A percentile compares a stretch with the other conserved stretches of the same genome.
Evolutionary conservation across 1,140 invertebrate genomes (phyloP).

Genomic region (Drosophila santomea): DNA sequence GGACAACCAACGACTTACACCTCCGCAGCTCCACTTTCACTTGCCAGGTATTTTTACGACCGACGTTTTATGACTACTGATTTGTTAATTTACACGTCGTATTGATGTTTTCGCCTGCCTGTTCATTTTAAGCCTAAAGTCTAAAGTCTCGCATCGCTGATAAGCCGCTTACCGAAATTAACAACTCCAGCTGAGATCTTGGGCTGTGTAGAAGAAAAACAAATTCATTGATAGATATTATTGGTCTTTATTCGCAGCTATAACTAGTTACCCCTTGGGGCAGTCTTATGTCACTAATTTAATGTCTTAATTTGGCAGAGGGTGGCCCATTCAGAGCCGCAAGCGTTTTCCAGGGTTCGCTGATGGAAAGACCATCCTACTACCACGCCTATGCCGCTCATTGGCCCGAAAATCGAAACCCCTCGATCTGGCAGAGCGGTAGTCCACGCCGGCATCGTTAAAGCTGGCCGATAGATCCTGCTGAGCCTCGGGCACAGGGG

Average conservation of each 20-base stretch:
- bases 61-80: conserved; percentile 62
- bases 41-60: conserved; percentile 54
- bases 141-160: conserved; percentile 48
- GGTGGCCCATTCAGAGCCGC: conserved; percentile 23
- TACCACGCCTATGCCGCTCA: conserved; percentile 45
- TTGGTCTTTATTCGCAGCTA: conserved; percentile 57
- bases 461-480: conserved; percentile 49
- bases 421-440: conserved; percentile 38
- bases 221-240: conserved; percentile 51
- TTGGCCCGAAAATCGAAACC: conserved; percentile 57
- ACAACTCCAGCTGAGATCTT: conserved; percentile 35
- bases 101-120: conserved; percentile 31
- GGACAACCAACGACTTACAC: conserved; percentile 24
- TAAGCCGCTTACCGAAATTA: conserved; percentile 70
- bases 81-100: conserved; percentile 78
- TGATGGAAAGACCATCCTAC: conserved; percentile 63
- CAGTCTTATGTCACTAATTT: conserved; percentile 67
- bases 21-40: conserved; percentile 60
- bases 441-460: conserved; percentile 36
- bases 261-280: conserved; percentile 43
- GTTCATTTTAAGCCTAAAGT: conserved; percentile 17
- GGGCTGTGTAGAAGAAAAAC: neutral
- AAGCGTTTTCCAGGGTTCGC: conserved; percentile 32
- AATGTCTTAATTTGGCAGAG: conserved; percentile 61
- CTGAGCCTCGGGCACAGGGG: conserved; percentile 51